Conservation (phyloP, 1,140 invertebrate genomes). For the Diachasmimorpha longicaudata region DNA sequence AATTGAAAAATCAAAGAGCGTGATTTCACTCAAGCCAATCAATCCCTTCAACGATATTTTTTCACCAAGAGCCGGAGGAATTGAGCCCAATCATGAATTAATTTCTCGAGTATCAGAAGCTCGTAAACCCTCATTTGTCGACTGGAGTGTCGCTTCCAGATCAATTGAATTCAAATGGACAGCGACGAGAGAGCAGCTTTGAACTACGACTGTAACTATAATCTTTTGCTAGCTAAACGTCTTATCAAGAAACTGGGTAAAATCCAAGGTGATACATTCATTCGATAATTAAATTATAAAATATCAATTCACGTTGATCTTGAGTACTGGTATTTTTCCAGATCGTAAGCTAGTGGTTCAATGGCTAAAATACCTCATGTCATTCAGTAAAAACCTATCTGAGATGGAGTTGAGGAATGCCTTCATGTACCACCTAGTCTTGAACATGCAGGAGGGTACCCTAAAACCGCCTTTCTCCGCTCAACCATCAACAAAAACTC, state of each 20-base stretch:
- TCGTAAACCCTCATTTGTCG: not conserved
- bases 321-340: not conserved
- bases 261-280: constrained; percentile 14
- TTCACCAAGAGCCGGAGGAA: not conserved
- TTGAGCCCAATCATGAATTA: not conserved
- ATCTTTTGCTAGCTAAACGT: constrained; percentile 38
- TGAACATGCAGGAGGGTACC: constrained; percentile 56
- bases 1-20: not conserved
- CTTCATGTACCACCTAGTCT: constrained; percentile 62
- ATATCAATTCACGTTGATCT: too few relatives aligned
- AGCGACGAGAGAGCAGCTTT: constrained; percentile 35
- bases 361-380: constrained; percentile 60
- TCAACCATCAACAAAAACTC: constrained; percentile 48
- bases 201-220: constrained; percentile 46
- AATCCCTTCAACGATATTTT: not conserved
- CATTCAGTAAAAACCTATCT: constrained; percentile 47
- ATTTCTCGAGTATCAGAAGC: not conserved
- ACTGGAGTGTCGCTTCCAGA: not conserved
- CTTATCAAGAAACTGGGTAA: constrained; percentile 23
- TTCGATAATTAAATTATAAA: too few relatives aligned
- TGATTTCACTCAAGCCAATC: not conserved
- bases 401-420: constrained; percentile 63
- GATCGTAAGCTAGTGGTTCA: constrained; percentile 48
- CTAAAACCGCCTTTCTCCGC: constrained; percentile 57
- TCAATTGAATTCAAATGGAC: constrained; percentile 29